Evolutionary conservation across 2,113 vertebrate genomes (phyloP), one percentile per base, ranked within the genome.

Genomic region (Polypterus bichir): DNA sequence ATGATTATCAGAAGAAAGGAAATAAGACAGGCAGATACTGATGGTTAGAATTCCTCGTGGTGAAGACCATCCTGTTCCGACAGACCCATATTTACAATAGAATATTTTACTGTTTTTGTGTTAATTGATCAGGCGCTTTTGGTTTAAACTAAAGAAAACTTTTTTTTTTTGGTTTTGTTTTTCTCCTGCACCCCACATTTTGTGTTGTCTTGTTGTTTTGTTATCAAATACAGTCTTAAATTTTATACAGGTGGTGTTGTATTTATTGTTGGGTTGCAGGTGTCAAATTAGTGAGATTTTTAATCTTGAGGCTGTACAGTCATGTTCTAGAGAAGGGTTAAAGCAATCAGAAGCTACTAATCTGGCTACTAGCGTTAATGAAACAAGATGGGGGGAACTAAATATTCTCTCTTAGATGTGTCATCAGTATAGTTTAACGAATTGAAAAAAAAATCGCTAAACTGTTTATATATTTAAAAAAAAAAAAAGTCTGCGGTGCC

Each of bases 71-170:
- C 78, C 81, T 82, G 85, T 82, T 76, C 85, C 78, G 76, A 84
- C 79, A 81, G 74, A 84, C 81, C 81, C 82, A 27, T 80, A 82
- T 85, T 85, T 86, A 72, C 86, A 87, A 91, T 88, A 85, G 84
- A 86, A 90, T 90, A 90, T 83, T 88, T 90, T 93, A 83, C 88
- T 93, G 92, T 94, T 94, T 94, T 93, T 93, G 89, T 93, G 93
- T 86, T 82, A 76, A 79, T 83, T 88, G 89, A 27, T 92, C 80
- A 66, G 85, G 86, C 87, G 73, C 73, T 76, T 62, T 74, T 80
- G 81, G 83, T 86, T 82, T 76, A 68, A 76, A 79, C 79, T 81
- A 79, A 81, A 83, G 82, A 85, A 81, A 82, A n/a, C 48, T 56
- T 57, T 66, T 68, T 57, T 65, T 65, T 68, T 61, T 61, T 69